phyloP scores from a whole-genome alignment of 2,888 invertebrate species.

The Eulithis testata region DNA sequence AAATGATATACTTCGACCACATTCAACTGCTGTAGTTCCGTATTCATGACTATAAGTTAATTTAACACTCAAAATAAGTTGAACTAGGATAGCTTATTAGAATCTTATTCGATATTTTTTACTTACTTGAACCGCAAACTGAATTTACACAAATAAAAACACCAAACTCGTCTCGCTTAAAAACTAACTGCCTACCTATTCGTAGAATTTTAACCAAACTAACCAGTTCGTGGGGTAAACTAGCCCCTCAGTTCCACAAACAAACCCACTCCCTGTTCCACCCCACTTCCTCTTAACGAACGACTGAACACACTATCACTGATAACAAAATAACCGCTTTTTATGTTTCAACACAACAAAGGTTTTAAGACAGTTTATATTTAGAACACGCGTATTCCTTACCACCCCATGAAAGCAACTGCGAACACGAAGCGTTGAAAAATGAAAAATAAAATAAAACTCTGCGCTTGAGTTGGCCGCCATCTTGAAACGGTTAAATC shows the following conservation, averaged over 20 bases:
- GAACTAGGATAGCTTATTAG: slow-evolving; percentile 12
- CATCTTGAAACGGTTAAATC: slow-evolving; percentile 60
- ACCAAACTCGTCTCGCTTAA: background rate
- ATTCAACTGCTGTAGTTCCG: too few relatives aligned
- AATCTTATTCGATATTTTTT: slow-evolving; percentile 22
- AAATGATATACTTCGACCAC: too few relatives aligned
- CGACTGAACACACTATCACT: slow-evolving; percentile 37
- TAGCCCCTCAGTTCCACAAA: slow-evolving; percentile 18
- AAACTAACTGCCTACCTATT: slow-evolving; percentile 3
- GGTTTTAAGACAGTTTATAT: slow-evolving; percentile 26
- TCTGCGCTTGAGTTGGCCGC: slow-evolving; percentile 61
- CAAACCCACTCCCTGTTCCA: slow-evolving; percentile 14
- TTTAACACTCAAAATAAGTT: too few relatives aligned
- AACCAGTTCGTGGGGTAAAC: slow-evolving; percentile 11
- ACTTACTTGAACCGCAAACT: background rate
- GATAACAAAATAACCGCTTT: slow-evolving; percentile 28
- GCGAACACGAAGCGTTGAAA: slow-evolving; percentile 65
- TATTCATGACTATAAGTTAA: too few relatives aligned
- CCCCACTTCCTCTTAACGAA: slow-evolving; percentile 44
- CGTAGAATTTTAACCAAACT: slow-evolving; percentile 4
- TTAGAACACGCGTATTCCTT: slow-evolving; percentile 45
- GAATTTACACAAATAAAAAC: background rate
- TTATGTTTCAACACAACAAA: slow-evolving; percentile 5
- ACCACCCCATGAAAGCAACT: slow-evolving; percentile 60
- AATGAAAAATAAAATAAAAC: slow-evolving; percentile 71